phyloP scores from a whole-genome alignment of 2,113 vertebrate genomes.

The Coregonus clupeaformis region DNA sequence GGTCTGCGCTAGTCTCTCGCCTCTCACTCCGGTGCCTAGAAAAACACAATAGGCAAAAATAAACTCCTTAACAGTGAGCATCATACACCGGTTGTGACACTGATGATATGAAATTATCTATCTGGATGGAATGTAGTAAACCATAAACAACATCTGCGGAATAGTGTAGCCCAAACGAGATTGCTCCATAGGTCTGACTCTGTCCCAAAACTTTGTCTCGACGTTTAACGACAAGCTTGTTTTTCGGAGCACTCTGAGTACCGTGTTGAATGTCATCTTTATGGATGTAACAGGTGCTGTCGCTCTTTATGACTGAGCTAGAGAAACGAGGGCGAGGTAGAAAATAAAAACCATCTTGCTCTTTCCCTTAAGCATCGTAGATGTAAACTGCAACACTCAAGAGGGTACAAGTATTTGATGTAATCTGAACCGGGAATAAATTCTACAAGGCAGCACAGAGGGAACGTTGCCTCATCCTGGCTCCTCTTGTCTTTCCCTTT shows the following conservation, averaged over 20 bases:
- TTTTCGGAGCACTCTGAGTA: slow-evolving; percentile 17
- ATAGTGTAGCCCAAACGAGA: not conserved
- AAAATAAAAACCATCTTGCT: slow-evolving; percentile 15
- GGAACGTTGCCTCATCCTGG: slow-evolving; percentile 28
- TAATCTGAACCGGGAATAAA: slow-evolving; percentile 50
- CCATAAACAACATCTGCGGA: slow-evolving; percentile 58
- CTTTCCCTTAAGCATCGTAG: slow-evolving; percentile 9
- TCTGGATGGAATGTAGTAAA: slow-evolving; percentile 31
- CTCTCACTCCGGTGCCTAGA: slow-evolving; percentile 8
- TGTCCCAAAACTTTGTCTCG: slow-evolving; percentile 16
- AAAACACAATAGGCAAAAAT: slow-evolving; percentile 46
- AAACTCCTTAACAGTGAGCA: slow-evolving; percentile 59
- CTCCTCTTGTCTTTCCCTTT: slow-evolving; percentile 59
- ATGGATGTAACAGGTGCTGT: slow-evolving; percentile 80
- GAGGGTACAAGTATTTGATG: slow-evolving; percentile 52
- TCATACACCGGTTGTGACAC: slow-evolving; percentile 45
- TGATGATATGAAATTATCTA: slow-evolving; percentile 43
- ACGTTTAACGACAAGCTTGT: slow-evolving; percentile 40
- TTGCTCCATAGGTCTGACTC: slow-evolving; percentile 25
- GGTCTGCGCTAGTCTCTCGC: slow-evolving; percentile 39
- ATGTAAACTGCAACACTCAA: slow-evolving; percentile 45
- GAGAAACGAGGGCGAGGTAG: slow-evolving; percentile 30
- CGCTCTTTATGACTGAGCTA: slow-evolving; percentile 67
- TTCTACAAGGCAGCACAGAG: slow-evolving; percentile 40
- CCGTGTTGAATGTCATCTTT: slow-evolving; percentile 56